A percentile compares a stretch with the other conserved stretches of the same genome.
phyloP scores from a whole-genome alignment of 2,113 vertebrate species.

The Todiramphus saurophagus region DNA sequence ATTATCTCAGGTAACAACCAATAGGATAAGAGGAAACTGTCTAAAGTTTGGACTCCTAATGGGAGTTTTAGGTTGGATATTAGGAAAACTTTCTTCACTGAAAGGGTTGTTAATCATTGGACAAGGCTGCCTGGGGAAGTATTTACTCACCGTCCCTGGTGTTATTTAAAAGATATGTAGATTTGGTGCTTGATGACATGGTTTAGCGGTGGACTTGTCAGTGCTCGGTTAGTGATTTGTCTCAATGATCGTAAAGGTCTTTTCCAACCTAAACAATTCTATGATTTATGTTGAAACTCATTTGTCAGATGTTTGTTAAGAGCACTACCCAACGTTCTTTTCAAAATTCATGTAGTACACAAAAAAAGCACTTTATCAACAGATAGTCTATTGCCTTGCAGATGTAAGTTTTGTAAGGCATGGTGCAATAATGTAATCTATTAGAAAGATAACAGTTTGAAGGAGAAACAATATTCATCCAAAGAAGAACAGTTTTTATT shows the following conservation, averaged over 20 bases:
- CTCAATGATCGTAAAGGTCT: not conserved
- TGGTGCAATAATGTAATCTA: not conserved
- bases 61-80: too few relatives aligned
- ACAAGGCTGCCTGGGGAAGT: too few relatives aligned
- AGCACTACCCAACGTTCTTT: slow-evolving; percentile 21
- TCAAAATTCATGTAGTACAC: slow-evolving; percentile 24
- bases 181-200: not conserved
- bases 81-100: too few relatives aligned
- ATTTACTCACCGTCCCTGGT: not conserved
- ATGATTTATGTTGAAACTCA: slow-evolving; percentile 47
- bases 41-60: too few relatives aligned
- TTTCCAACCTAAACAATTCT: not conserved
- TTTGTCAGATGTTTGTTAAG: slow-evolving; percentile 11
- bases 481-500: not conserved
- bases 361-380: slow-evolving; percentile 5
- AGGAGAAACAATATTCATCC: not conserved
- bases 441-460: not conserved
- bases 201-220: not conserved
- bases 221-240: not conserved
- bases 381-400: not conserved
- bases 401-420: not conserved
- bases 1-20: too few relatives aligned
- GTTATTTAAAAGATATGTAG: not conserved
- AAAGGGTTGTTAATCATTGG: too few relatives aligned
- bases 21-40: too few relatives aligned